Conservation (phyloP, 1,140 invertebrate species). For the Himalopsyche phryganea region DNA sequence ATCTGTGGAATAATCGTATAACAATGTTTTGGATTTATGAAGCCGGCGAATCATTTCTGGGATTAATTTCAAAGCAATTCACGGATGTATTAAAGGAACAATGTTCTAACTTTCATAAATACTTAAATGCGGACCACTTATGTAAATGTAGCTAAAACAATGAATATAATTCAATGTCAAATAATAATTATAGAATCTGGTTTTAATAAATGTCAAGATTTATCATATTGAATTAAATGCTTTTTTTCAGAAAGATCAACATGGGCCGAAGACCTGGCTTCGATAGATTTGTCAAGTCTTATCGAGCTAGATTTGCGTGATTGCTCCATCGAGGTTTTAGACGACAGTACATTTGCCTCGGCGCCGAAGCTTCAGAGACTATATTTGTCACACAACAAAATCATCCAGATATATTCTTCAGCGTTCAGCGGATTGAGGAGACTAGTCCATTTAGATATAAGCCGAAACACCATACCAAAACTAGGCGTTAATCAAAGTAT, state of each 20-base stretch:
- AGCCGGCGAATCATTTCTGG: too few relatives aligned
- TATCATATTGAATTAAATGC: too few relatives aligned
- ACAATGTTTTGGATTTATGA: too few relatives aligned
- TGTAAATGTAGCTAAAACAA: too few relatives aligned
- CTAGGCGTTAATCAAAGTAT: conserved; percentile 27
- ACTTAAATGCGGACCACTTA: too few relatives aligned
- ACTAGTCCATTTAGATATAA: conserved; percentile 52
- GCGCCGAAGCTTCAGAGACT: conserved; percentile 46
- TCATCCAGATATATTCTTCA: conserved; percentile 41
- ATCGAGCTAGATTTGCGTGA: conserved; percentile 54
- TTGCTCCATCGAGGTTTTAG: conserved; percentile 50
- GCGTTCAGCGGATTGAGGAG: conserved; percentile 43
- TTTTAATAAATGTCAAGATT: too few relatives aligned
- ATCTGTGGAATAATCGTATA: too few relatives aligned
- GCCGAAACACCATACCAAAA: conserved; percentile 44
- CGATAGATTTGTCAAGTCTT: conserved; percentile 37
- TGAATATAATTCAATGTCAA: too few relatives aligned
- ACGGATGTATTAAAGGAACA: too few relatives aligned
- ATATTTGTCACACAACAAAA: conserved; percentile 53
- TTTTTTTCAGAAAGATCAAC: conserved; percentile 22
- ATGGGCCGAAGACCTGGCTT: conserved; percentile 26
- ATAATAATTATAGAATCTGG: too few relatives aligned
- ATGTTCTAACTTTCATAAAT: too few relatives aligned
- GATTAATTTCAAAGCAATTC: too few relatives aligned
- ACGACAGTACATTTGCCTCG: conserved; percentile 42